phyloP scores from a whole-genome alignment of 2,113 vertebrate genomes.

The Sitta europaea region DNA sequence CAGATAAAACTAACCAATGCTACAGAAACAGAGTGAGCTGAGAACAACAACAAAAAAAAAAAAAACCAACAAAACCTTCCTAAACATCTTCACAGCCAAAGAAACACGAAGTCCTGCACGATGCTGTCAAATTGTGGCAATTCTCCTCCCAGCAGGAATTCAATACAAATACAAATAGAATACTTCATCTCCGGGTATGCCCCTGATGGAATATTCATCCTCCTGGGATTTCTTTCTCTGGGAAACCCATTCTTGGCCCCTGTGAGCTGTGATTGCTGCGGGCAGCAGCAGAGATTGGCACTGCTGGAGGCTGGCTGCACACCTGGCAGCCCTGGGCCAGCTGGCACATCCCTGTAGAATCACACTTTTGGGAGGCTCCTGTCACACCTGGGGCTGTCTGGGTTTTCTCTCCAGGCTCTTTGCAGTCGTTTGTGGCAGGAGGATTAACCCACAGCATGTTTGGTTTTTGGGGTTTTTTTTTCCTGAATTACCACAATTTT shows the following conservation, averaged over 20 bases:
- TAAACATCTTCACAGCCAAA: background rate
- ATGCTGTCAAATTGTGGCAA: background rate
- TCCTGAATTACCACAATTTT: background rate
- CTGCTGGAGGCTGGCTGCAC: too few species aligned
- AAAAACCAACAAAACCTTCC: background rate
- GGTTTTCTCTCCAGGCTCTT: background rate
- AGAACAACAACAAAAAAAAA: background rate
- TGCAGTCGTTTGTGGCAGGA: background rate
- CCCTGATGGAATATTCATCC: background rate
- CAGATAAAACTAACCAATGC: background rate
- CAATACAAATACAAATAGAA: background rate
- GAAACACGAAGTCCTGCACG: background rate
- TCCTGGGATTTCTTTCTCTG: background rate
- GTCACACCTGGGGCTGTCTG: background rate
- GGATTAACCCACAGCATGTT: background rate
- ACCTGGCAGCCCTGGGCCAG: too few species aligned
- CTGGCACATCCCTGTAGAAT: too few species aligned
- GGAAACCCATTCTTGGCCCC: accelerated
- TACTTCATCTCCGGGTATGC: background rate
- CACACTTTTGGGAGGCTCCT: background rate
- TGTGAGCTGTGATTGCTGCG: background rate
- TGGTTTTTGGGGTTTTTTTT: background rate
- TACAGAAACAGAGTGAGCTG: background rate
- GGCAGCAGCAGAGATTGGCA: background rate
- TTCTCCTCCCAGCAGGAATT: background rate